Percentiles rank a stretch among this genome's conserved stretches.
These are phyloP conservation scores for Pterocles burchelli DNA, from an alignment of 2,113 vertebrate genomes.

Conservation along the genomic window DNA sequence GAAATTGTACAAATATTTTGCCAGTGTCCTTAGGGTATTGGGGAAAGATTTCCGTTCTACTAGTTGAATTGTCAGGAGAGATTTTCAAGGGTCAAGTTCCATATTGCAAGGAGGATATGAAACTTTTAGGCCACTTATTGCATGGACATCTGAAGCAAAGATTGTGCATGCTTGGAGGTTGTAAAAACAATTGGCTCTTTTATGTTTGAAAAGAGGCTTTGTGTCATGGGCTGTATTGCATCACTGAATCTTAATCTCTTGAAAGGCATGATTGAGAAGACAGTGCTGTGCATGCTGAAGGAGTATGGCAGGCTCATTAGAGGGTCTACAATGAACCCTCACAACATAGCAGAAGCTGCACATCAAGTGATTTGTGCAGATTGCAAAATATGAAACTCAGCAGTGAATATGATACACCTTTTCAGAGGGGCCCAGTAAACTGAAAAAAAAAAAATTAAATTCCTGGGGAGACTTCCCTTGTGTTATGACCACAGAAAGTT, in stretches of 20 bases:
- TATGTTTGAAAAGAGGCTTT: slow-evolving; percentile 65
- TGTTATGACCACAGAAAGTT: neutral
- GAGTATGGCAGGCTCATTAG: slow-evolving; percentile 56
- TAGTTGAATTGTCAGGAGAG: slow-evolving; percentile 58
- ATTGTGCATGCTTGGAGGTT: slow-evolving; percentile 48
- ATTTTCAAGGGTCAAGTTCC: slow-evolving; percentile 65
- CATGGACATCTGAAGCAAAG: slow-evolving; percentile 46
- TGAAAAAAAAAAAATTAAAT: neutral
- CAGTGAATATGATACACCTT: slow-evolving; percentile 31
- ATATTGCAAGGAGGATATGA: slow-evolving; percentile 62
- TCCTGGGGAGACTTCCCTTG: neutral
- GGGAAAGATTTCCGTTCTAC: slow-evolving; percentile 58
- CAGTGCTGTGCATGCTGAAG: slow-evolving; percentile 23
- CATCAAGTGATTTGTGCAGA: neutral
- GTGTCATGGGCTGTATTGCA: slow-evolving; percentile 47
- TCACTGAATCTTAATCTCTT: slow-evolving; percentile 48
- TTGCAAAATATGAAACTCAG: slow-evolving; percentile 37
- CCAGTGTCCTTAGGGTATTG: slow-evolving; percentile 34
- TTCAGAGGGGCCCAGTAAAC: neutral
- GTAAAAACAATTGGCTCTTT: slow-evolving; percentile 60
- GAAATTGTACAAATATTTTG: slow-evolving; percentile 62
- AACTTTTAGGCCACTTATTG: slow-evolving; percentile 61
- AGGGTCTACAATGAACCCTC: slow-evolving; percentile 23
- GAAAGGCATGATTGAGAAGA: slow-evolving; percentile 56
- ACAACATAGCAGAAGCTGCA: slow-evolving; percentile 31